Evolutionary conservation across 2,113 vertebrate genomes (phyloP).

Genomic region (Platysternon megacephalum): DNA sequence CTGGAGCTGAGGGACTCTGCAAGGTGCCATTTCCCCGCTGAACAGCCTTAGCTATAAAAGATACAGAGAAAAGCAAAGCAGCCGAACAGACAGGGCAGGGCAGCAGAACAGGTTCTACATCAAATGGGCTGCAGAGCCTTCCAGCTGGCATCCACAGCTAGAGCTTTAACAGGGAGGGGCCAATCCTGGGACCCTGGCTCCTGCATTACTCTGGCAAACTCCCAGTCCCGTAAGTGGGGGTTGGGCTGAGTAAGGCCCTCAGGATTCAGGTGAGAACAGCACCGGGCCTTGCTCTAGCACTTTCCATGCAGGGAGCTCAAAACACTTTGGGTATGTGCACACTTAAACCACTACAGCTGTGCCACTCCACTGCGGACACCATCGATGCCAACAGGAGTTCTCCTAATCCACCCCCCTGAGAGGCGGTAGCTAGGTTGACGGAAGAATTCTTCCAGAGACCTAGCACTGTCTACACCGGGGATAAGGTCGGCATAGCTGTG

Average conservation of each 20-base stretch:
- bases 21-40: neutral
- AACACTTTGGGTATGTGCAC: neutral
- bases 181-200: neutral
- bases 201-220: neutral
- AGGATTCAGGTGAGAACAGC: conserved; percentile 24
- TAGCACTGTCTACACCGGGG: neutral
- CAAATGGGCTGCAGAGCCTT: neutral
- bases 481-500: neutral
- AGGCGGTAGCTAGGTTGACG: neutral
- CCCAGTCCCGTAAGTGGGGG: neutral
- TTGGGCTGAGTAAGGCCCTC: neutral
- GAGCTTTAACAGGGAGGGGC: neutral
- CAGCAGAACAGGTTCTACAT: neutral
- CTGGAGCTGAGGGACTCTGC: neutral
- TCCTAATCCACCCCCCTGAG: neutral
- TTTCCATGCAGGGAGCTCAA: conserved; percentile 1
- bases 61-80: neutral
- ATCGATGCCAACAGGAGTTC: neutral
- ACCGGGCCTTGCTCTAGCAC: neutral
- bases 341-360: neutral
- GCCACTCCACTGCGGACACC: neutral
- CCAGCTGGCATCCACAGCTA: fast-evolving
- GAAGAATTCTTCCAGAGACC: neutral
- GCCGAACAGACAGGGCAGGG: fast-evolving
- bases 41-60: neutral